A percentile compares a stretch with the other conserved stretches of the same genome.
phyloP scores from a whole-genome alignment of 1,140 invertebrate species.

The Antheraea mylitta region DNA sequence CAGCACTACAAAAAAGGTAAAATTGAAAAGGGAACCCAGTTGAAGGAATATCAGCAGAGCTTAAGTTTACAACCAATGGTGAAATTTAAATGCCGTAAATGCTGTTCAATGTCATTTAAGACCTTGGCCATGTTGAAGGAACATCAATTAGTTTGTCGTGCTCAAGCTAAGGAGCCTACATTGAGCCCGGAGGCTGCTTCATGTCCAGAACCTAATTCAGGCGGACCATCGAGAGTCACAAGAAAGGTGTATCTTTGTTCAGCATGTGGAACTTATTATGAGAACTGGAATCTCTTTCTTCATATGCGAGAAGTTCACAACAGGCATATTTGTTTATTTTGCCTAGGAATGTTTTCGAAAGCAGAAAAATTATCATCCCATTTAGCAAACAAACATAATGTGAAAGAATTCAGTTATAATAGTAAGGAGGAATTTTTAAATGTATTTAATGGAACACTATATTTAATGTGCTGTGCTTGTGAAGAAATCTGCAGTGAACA shows the following conservation, averaged over 20 bases:
- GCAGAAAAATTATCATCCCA: conserved; percentile 88
- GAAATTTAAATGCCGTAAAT: conserved; percentile 84
- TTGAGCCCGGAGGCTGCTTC: conserved; percentile 56
- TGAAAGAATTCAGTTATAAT: conserved; percentile 82
- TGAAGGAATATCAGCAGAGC: conserved; percentile 84
- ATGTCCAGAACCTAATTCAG: conserved; percentile 36
- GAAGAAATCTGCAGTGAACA: conserved; percentile 86
- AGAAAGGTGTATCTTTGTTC: conserved; percentile 88
- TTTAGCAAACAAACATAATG: conserved; percentile 86
- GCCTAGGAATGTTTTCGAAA: conserved; percentile 87
- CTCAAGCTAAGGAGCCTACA: conserved; percentile 63
- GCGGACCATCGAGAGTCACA: conserved; percentile 82
- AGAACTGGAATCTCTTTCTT: conserved; percentile 90
- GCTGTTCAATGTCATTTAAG: conserved; percentile 81
- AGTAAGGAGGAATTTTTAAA: conserved; percentile 83
- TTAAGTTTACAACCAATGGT: conserved; percentile 83
- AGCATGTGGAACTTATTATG: conserved; percentile 88
- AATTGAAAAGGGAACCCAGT: conserved; percentile 60
- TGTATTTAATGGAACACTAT: conserved; percentile 83
- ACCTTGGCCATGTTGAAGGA: conserved; percentile 81
- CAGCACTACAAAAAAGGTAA: conserved; percentile 67
- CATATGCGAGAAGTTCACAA: conserved; percentile 90
- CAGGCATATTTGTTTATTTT: conserved; percentile 88
- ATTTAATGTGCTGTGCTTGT: conserved; percentile 88
- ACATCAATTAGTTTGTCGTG: conserved; percentile 80